A percentile compares a stretch with the other conserved stretches of the same genome.
Conservation (phyloP, 2,113 vertebrate species). For the Heliornis fulica region DNA sequence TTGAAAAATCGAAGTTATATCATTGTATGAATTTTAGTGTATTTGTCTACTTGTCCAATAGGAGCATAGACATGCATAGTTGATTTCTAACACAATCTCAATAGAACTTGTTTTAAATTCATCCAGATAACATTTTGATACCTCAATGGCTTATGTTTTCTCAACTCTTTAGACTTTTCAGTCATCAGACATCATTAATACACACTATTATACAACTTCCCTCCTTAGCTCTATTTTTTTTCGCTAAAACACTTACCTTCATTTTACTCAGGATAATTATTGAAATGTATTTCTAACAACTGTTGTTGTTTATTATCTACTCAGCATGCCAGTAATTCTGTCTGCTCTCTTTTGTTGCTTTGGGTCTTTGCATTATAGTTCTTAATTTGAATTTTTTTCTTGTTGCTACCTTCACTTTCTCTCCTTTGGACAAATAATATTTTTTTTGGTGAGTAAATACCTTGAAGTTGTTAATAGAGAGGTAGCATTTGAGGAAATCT, state of each 20-base stretch:
- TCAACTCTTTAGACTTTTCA: neutral
- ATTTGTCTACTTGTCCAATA: neutral
- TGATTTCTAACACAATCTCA: neutral
- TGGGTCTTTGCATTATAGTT: neutral
- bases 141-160: neutral
- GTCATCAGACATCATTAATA: neutral
- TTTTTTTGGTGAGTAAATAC: neutral
- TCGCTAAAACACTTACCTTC: neutral
- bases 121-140: neutral
- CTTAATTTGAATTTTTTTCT: neutral
- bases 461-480: neutral
- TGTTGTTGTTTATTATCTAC: neutral
- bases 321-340: neutral
- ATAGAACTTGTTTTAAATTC: neutral
- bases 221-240: neutral
- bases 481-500: conserved; percentile 21
- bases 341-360: neutral
- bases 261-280: neutral
- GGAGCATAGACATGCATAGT: neutral
- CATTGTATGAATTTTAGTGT: neutral
- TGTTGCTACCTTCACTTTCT: neutral
- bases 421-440: neutral
- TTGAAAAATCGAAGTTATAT: neutral
- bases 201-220: neutral
- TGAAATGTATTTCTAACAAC: neutral